Evolutionary conservation across 1,140 invertebrate species (phyloP).

Genomic region (Habropoda laboriosa): DNA sequence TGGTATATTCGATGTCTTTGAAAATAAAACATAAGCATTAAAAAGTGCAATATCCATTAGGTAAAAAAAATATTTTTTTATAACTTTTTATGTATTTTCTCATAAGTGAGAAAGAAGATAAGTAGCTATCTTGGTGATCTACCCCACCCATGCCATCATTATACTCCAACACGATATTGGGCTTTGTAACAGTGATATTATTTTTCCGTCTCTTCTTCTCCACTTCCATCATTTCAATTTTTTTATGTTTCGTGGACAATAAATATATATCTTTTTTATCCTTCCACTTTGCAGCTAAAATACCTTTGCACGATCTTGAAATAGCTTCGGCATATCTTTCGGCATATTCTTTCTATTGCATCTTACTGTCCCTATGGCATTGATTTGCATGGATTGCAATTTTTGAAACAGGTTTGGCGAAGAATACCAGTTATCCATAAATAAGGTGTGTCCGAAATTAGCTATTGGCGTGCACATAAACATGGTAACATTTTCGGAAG

Average conservation of each 20-base stretch:
- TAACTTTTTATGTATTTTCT: no score
- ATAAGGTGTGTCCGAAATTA: slow-evolving; percentile 70
- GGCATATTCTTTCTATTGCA: no score
- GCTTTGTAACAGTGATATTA: slow-evolving; percentile 1
- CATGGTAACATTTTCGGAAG: slow-evolving; percentile 30
- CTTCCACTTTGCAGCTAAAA: no score
- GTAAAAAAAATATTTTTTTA: slow-evolving; percentile 29
- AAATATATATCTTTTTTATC: slow-evolving; percentile 52
- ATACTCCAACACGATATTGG: neutral
- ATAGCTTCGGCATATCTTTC: no score
- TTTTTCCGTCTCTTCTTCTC: slow-evolving; percentile 43
- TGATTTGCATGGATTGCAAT: slow-evolving; percentile 32
- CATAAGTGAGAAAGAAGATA: no score
- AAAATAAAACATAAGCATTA: slow-evolving; percentile 25
- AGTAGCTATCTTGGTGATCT: no score
- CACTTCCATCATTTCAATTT: slow-evolving; percentile 42
- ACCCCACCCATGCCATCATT: no score
- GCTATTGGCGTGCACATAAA: slow-evolving; percentile 64
- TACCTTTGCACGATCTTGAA: no score
- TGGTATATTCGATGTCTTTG: neutral
- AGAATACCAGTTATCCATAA: slow-evolving; percentile 77
- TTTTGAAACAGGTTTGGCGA: slow-evolving; percentile 56
- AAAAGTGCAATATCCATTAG: slow-evolving; percentile 16
- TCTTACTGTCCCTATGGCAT: no score
- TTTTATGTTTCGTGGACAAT: slow-evolving; percentile 39